A percentile compares a stretch with the other conserved stretches of the same genome.
These are phyloP conservation scores for Oscheius sp. DNA, from an alignment of 1,140 invertebrate genomes.

Conservation along the genomic window DNA sequence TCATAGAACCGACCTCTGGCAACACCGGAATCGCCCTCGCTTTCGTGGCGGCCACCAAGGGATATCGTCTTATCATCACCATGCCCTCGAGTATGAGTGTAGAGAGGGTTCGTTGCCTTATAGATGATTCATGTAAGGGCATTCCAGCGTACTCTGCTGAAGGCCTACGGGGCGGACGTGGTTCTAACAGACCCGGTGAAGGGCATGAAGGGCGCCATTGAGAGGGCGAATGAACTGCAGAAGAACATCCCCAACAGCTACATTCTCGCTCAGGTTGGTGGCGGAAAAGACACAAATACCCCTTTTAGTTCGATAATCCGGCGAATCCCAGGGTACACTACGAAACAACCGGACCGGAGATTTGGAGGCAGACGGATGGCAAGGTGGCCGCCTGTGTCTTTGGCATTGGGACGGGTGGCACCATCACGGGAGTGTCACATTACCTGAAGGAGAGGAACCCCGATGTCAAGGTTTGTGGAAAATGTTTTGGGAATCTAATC, in stretches of 20 bases:
- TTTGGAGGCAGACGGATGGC: slow-evolving; percentile 56
- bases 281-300: neutral
- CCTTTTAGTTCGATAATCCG: slow-evolving; percentile 40
- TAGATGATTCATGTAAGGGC: neutral
- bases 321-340: slow-evolving; percentile 39
- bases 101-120: slow-evolving; percentile 45
- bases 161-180: slow-evolving; percentile 55
- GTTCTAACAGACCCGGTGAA: slow-evolving; percentile 51
- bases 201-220: slow-evolving; percentile 55
- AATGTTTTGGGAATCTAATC: neutral
- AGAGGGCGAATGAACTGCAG: slow-evolving; percentile 50
- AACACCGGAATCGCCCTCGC: slow-evolving; percentile 63
- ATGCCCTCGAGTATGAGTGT: slow-evolving; percentile 63
- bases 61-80: slow-evolving; percentile 62
- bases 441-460: slow-evolving; percentile 53
- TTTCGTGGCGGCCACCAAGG: slow-evolving; percentile 60
- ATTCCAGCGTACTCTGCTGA: slow-evolving; percentile 55
- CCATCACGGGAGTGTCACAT: slow-evolving; percentile 54
- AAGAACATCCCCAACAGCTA: slow-evolving; percentile 51
- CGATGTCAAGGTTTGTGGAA: slow-evolving; percentile 37
- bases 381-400: slow-evolving; percentile 56
- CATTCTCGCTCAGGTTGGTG: slow-evolving; percentile 51
- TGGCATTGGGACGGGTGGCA: slow-evolving; percentile 58
- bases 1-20: slow-evolving; percentile 61
- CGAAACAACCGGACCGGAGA: slow-evolving; percentile 52